These are phyloP conservation scores for Rosalia funebris DNA, from an alignment of 2,888 invertebrate species.

Conservation along the genomic window DNA sequence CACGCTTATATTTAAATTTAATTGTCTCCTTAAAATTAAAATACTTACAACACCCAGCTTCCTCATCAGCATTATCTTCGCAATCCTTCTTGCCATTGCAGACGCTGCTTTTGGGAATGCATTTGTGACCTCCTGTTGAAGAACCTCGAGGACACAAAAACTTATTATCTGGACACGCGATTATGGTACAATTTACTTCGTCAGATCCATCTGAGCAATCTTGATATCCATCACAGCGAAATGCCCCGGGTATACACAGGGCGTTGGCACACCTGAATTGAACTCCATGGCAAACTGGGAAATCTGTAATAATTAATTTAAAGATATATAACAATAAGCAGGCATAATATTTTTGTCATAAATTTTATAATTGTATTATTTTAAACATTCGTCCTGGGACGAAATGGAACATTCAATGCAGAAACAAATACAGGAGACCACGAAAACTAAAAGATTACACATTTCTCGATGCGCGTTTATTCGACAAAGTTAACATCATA, in stretches of 20 bases:
- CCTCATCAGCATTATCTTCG: slow-evolving; percentile 90
- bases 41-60: slow-evolving; percentile 87
- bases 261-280: slow-evolving; percentile 95
- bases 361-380: no score
- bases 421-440: no score
- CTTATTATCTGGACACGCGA: slow-evolving; percentile 89
- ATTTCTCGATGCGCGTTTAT: no score
- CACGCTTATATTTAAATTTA: no score
- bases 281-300: slow-evolving; percentile 86
- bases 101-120: slow-evolving; percentile 86
- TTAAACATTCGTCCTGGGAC: no score
- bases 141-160: slow-evolving; percentile 87
- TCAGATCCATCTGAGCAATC: slow-evolving; percentile 95
- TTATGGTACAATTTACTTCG: slow-evolving; percentile 87
- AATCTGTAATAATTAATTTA: slow-evolving; percentile 70
- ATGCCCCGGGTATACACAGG: slow-evolving; percentile 89
- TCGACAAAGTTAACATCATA: no score
- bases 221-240: slow-evolving; percentile 85
- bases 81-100: slow-evolving; percentile 94
- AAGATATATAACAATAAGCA: background rate
- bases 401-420: no score
- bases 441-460: no score
- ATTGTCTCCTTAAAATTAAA: no score
- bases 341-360: no score
- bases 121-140: slow-evolving; percentile 79